Evolutionary conservation across 2,797 vertebrate genomes (phyloP).

Genomic region (Danio tinwini): DNA sequence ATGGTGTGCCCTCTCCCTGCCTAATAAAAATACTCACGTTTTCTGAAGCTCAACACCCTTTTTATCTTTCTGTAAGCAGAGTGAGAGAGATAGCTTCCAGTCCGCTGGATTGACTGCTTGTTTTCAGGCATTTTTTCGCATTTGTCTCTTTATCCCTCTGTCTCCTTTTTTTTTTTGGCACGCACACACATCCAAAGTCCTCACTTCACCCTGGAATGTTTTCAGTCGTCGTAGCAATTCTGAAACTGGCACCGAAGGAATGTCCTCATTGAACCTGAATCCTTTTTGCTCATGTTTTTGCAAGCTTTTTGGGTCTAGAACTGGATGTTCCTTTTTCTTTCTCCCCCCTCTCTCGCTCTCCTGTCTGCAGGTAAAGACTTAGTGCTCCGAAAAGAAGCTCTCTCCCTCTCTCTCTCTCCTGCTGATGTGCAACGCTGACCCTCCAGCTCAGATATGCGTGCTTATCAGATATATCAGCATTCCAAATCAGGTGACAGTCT

Average conservation of each 20-base stretch:
- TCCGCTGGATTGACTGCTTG: constrained; percentile 62
- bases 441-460: constrained; percentile 42
- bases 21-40: constrained; percentile 64
- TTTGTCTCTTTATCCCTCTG: not conserved
- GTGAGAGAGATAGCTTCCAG: constrained; percentile 66
- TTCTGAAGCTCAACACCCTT: constrained; percentile 68
- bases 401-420: constrained; percentile 2
- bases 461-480: constrained; percentile 59
- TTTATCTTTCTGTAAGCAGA: constrained; percentile 71
- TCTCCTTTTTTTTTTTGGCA: not conserved
- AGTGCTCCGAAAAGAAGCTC: constrained; percentile 17
- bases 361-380: constrained; percentile 49
- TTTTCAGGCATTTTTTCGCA: constrained; percentile 62
- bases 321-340: constrained; percentile 19
- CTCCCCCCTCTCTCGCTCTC: not conserved
- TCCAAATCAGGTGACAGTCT: constrained; percentile 48
- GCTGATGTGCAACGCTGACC: constrained; percentile 46
- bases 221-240: constrained; percentile 2
- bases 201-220: not conserved
- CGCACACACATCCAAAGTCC: constrained; percentile 2
- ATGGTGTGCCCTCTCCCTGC: constrained; percentile 24
- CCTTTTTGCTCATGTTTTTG: constrained; percentile 27
- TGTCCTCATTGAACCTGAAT: not conserved
- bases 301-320: constrained; percentile 28
- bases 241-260: not conserved